Conservation (phyloP, 2,888 invertebrate species). For the Saturnia pavonia region DNA sequence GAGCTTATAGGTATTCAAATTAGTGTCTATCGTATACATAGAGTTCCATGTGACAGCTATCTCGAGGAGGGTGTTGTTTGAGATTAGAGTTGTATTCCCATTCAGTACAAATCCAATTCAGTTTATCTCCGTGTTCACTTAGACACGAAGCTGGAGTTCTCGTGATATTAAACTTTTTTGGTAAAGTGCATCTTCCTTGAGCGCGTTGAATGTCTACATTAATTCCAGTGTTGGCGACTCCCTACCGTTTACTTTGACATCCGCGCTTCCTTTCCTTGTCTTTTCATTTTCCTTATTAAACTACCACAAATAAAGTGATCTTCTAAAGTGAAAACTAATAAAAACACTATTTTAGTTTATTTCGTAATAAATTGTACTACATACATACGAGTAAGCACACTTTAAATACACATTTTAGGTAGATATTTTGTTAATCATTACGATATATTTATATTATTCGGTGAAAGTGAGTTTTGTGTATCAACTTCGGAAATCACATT, state of each 20-base stretch:
- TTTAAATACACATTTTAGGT: no score
- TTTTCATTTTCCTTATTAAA: not conserved
- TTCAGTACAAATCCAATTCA: conserved; percentile 46
- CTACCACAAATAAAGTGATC: not conserved
- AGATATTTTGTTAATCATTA: not conserved
- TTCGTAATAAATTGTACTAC: no score
- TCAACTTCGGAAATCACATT: conserved; percentile 44
- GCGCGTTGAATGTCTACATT: conserved; percentile 56
- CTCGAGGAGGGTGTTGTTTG: conserved; percentile 54
- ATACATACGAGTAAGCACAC: no score
- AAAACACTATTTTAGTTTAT: no score
- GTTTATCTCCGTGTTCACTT: conserved; percentile 45
- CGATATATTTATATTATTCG: conserved; percentile 19
- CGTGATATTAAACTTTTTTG: conserved; percentile 11
- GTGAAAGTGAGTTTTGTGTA: conserved; percentile 23
- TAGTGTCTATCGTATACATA: conserved; percentile 41
- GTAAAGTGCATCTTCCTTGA: conserved; percentile 36
- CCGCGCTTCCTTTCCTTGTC: conserved; percentile 52
- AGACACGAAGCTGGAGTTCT: not conserved
- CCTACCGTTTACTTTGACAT: conserved; percentile 46
- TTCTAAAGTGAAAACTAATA: not conserved
- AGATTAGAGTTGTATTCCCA: conserved; percentile 47
- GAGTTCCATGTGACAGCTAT: conserved; percentile 53
- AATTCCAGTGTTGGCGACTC: conserved; percentile 44
- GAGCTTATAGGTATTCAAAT: conserved; percentile 46